Conservation (phyloP, 2,888 invertebrate genomes). For the Melanotus villosus region DNA sequence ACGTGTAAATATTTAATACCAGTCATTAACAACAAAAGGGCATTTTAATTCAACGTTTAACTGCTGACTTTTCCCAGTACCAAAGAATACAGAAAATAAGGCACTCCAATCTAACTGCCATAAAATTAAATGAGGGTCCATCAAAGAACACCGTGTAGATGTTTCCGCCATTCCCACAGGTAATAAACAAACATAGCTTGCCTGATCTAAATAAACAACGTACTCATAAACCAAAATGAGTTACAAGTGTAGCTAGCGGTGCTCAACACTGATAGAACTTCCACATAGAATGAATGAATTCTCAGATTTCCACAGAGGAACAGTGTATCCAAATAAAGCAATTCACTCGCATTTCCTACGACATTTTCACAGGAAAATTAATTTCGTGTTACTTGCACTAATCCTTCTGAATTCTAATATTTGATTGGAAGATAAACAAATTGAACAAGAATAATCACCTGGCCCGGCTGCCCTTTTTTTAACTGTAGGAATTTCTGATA, state of each 20-base stretch:
- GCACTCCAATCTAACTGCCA: constrained; percentile 38
- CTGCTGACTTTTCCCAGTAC: constrained; percentile 35
- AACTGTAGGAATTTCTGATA: too few relatives aligned
- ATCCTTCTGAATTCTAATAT: too few relatives aligned
- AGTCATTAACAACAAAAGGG: constrained; percentile 6
- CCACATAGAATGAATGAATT: constrained; percentile 29
- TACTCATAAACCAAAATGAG: constrained; percentile 53
- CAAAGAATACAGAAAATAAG: constrained; percentile 29
- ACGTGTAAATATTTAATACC: constrained; percentile 6
- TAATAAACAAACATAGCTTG: constrained; percentile 52
- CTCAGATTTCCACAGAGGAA: constrained; percentile 23
- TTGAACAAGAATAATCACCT: too few relatives aligned
- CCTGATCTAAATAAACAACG: constrained; percentile 52
- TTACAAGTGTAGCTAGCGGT: constrained; percentile 44
- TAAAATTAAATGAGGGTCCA: constrained; percentile 49
- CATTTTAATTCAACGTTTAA: not conserved
- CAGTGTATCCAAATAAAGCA: constrained; percentile 2
- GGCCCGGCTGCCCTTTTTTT: too few relatives aligned
- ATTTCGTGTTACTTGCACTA: too few relatives aligned
- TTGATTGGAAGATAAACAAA: too few relatives aligned
- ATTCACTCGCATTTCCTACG: not conserved
- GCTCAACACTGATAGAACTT: constrained; percentile 12
- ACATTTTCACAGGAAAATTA: not conserved
- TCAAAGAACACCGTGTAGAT: constrained; percentile 51
- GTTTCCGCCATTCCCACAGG: constrained; percentile 52